phyloP scores from a whole-genome alignment of 1,140 invertebrate genomes.

The Hirudo medicinalis region DNA sequence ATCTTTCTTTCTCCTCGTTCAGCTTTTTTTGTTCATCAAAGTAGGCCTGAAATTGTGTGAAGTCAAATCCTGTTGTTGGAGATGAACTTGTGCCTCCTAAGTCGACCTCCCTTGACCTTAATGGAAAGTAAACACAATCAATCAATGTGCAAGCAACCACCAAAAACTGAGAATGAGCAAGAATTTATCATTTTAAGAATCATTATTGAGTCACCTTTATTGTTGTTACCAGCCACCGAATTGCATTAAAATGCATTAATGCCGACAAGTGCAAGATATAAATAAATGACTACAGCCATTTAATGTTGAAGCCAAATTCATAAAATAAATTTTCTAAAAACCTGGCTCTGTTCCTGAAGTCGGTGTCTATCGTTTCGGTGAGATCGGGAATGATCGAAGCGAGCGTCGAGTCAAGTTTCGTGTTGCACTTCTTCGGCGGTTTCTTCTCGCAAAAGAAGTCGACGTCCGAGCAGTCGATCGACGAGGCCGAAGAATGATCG shows the following conservation, averaged over 20 bases:
- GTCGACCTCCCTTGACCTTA: too few species aligned
- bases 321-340: neutral
- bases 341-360: conserved; percentile 27
- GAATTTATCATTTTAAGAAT: neutral
- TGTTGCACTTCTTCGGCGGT: neutral
- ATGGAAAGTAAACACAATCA: too few species aligned
- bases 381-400: conserved; percentile 29
- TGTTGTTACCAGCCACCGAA: neutral
- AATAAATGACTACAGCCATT: too few species aligned
- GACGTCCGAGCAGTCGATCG: neutral
- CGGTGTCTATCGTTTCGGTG: conserved; percentile 31
- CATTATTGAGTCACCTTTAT: neutral
- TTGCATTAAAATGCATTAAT: too few species aligned
- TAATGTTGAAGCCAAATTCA: too few species aligned
- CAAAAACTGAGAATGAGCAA: too few species aligned
- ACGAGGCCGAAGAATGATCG: neutral
- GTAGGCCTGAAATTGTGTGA: conserved; percentile 33
- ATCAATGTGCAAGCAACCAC: too few species aligned
- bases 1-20: conserved; percentile 24
- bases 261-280: too few species aligned
- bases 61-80: conserved; percentile 30
- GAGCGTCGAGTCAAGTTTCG: conserved; percentile 11
- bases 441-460: conserved; percentile 3
- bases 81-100: neutral
- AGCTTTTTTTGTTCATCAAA: conserved; percentile 32